These are phyloP conservation scores for Python bivittatus DNA, from an alignment of 2,113 vertebrate species.

Conservation along the genomic window DNA sequence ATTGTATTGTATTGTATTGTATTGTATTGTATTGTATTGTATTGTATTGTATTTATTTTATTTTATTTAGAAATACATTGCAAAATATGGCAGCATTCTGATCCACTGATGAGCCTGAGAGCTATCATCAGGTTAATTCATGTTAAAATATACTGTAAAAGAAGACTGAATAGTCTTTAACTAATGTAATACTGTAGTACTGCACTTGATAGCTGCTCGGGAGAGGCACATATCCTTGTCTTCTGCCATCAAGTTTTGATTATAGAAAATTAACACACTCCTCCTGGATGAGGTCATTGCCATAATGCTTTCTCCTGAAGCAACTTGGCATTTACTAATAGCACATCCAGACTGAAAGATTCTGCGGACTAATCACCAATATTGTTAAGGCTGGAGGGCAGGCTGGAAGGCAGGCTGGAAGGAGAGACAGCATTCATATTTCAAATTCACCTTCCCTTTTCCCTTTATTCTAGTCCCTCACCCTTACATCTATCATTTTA, in stretches of 20 bases:
- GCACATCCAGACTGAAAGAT: background rate
- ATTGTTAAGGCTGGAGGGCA: background rate
- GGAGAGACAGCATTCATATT: background rate
- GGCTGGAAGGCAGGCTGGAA: background rate
- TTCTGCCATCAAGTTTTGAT: background rate
- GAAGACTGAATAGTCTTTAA: background rate
- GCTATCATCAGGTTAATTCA: background rate
- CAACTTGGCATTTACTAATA: background rate
- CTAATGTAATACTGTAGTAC: no score
- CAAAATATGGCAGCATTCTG: background rate
- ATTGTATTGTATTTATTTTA: no score
- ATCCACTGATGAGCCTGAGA: background rate
- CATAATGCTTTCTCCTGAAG: background rate
- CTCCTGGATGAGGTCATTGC: background rate
- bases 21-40: no score
- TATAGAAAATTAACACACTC: background rate
- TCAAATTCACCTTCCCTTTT: background rate
- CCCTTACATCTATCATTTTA: background rate
- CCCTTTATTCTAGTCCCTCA: background rate
- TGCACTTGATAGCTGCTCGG: background rate
- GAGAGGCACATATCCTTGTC: background rate
- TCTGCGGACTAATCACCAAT: background rate
- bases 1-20: no score
- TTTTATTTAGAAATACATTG: background rate
- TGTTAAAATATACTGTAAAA: background rate